A percentile compares a stretch with the other conserved stretches of the same genome.
Evolutionary conservation across 2,113 vertebrate species (phyloP).

Genomic region (Dipodomys merriami): DNA sequence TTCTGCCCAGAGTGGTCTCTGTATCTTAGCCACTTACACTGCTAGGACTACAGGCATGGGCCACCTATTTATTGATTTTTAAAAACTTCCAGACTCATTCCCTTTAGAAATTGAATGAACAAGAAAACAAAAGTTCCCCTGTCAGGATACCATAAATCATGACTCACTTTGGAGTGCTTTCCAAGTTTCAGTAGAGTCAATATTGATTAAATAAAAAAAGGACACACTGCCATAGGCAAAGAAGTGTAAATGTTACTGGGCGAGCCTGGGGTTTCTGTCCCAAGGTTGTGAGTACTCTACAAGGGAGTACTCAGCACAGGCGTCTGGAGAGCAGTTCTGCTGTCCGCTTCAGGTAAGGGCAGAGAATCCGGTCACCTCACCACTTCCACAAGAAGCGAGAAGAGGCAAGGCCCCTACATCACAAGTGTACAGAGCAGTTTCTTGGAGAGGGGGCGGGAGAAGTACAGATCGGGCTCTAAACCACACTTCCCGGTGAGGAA

Average conservation of each 20-base stretch:
- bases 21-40: too few species aligned
- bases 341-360: background rate
- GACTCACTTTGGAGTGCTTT: background rate
- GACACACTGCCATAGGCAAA: background rate
- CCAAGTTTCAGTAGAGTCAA: background rate
- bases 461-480: background rate
- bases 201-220: background rate
- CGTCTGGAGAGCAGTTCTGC: accelerated
- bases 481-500: background rate
- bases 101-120: background rate
- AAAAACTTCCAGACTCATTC: background rate
- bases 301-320: too few species aligned
- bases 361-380: background rate
- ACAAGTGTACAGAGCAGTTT: background rate
- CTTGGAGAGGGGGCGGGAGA: background rate
- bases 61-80: too few species aligned
- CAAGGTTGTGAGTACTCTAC: too few species aligned
- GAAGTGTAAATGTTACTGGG: background rate
- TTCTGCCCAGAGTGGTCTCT: too few species aligned
- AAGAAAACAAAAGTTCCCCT: background rate
- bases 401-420: accelerated
- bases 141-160: background rate
- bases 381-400: background rate
- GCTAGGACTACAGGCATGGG: too few species aligned
- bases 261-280: too few species aligned